phyloP scores from a whole-genome alignment of 2,888 invertebrate genomes.

The Drosophila lutescens region DNA sequence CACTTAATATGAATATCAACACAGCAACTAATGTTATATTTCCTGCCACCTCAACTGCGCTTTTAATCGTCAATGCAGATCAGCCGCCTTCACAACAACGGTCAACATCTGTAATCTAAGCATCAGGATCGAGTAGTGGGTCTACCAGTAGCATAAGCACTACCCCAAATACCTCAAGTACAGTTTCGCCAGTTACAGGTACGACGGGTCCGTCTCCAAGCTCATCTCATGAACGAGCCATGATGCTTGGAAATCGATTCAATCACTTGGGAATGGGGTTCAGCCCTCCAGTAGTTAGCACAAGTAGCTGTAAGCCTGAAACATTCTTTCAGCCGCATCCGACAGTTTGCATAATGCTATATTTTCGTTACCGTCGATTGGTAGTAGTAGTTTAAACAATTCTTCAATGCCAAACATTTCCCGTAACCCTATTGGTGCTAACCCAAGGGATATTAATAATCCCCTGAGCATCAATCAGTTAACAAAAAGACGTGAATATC shows the following conservation, averaged over 20 bases:
- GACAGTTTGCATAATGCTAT: slow-evolving; percentile 22
- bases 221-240: slow-evolving; percentile 63
- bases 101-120: slow-evolving; percentile 44
- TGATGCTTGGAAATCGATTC: slow-evolving; percentile 79
- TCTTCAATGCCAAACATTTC: slow-evolving; percentile 55
- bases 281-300: slow-evolving; percentile 33
- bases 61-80: slow-evolving; percentile 35
- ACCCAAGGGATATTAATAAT: slow-evolving; percentile 96
- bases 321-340: slow-evolving; percentile 49
- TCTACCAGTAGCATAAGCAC: slow-evolving; percentile 62
- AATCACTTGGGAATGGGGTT: slow-evolving; percentile 81
- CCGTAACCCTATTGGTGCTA: slow-evolving; percentile 94
- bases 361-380: slow-evolving; percentile 41
- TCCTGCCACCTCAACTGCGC: slow-evolving; percentile 23
- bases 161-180: slow-evolving; percentile 73
- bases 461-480: slow-evolving; percentile 95
- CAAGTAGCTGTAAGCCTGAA: slow-evolving; percentile 40
- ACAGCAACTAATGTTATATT: slow-evolving; percentile 84
- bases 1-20: slow-evolving; percentile 90
- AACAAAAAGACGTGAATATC: slow-evolving; percentile 86
- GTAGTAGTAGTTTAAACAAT: slow-evolving; percentile 64
- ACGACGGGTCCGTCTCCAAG: slow-evolving; percentile 61
- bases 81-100: slow-evolving; percentile 38
- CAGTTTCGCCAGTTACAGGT: slow-evolving; percentile 68
- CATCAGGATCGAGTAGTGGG: slow-evolving; percentile 53